A percentile compares a stretch with the other conserved stretches of the same genome.
phyloP scores from a whole-genome alignment of 1,140 invertebrate species.

The Bombus confusus region DNA sequence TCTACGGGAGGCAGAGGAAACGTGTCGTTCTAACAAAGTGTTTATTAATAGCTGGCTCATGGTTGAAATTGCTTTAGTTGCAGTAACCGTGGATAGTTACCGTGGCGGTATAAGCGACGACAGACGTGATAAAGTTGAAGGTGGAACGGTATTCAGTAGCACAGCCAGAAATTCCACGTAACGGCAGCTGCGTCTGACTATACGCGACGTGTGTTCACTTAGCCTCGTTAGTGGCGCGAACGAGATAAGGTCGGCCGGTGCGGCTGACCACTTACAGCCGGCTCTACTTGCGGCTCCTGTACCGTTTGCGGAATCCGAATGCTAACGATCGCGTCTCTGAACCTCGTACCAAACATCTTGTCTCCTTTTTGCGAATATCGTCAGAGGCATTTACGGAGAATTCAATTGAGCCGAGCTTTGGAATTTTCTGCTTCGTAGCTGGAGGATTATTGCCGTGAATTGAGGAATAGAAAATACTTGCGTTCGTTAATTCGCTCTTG shows the following conservation, averaged over 20 bases:
- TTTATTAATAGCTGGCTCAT: conserved; percentile 36
- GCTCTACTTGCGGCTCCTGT: conserved; percentile 43
- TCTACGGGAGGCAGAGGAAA: background rate
- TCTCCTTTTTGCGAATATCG: background rate
- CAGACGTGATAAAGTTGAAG: conserved; percentile 26
- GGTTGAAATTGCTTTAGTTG: conserved; percentile 41
- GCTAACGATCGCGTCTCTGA: background rate
- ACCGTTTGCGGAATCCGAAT: background rate
- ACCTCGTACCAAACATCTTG: background rate
- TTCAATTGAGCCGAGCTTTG: background rate
- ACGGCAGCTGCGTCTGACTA: conserved; percentile 49
- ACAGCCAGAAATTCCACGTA: conserved; percentile 31
- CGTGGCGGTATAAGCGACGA: background rate
- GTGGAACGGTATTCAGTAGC: background rate
- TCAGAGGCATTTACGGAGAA: no score
- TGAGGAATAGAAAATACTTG: no score
- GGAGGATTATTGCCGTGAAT: no score
- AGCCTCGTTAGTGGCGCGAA: conserved; percentile 54
- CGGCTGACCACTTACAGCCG: conserved; percentile 63
- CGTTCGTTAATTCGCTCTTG: no score
- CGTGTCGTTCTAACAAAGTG: conserved; percentile 18
- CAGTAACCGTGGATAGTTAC: background rate
- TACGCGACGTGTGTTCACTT: conserved; percentile 43
- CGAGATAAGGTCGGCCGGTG: conserved; percentile 55
- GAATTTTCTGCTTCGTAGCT: background rate